A percentile compares a stretch with the other conserved stretches of the same genome.
Evolutionary conservation across 37 sponge, comb jelly and placozoan species (phyloP).

Genomic region (Crambe crambe): DNA sequence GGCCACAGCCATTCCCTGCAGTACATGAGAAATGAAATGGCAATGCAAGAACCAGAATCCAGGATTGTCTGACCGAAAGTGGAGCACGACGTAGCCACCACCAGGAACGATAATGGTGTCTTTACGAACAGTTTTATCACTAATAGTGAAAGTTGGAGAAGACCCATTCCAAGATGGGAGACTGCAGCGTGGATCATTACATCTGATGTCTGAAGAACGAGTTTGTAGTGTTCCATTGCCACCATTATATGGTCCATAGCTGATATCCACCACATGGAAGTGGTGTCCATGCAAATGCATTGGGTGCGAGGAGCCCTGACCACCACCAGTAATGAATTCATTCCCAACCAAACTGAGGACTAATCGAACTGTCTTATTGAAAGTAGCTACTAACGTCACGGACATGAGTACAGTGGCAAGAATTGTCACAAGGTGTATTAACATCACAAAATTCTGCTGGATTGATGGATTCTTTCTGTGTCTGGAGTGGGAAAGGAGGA

Average conservation of each 20-base stretch:
- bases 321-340: neutral
- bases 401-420: conserved; percentile 23
- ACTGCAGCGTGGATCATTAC: conserved; percentile 18
- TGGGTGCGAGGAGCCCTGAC: conserved; percentile 41
- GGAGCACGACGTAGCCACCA: conserved; percentile 77
- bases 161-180: conserved; percentile 1
- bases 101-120: conserved; percentile 87
- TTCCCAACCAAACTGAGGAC: conserved; percentile 33
- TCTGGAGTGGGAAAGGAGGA: conserved; percentile 14
- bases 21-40: conserved; percentile 72
- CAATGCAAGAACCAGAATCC: conserved; percentile 93
- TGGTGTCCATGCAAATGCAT: conserved; percentile 81
- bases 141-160: neutral
- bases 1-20: conserved; percentile 77
- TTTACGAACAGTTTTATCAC: conserved; percentile 32
- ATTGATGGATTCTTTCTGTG: conserved; percentile 8
- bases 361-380: conserved; percentile 21
- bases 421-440: neutral
- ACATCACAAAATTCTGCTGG: neutral
- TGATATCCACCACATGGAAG: conserved; percentile 61
- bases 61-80: conserved; percentile 79
- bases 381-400: conserved; percentile 1
- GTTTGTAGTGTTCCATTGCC: conserved; percentile 11
- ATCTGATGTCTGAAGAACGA: conserved; percentile 1
- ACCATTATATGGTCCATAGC: conserved; percentile 53